Percentiles rank a stretch among this genome's conserved stretches.
Conservation (phyloP, 2,113 vertebrate species). For the Litocranius walleri region DNA sequence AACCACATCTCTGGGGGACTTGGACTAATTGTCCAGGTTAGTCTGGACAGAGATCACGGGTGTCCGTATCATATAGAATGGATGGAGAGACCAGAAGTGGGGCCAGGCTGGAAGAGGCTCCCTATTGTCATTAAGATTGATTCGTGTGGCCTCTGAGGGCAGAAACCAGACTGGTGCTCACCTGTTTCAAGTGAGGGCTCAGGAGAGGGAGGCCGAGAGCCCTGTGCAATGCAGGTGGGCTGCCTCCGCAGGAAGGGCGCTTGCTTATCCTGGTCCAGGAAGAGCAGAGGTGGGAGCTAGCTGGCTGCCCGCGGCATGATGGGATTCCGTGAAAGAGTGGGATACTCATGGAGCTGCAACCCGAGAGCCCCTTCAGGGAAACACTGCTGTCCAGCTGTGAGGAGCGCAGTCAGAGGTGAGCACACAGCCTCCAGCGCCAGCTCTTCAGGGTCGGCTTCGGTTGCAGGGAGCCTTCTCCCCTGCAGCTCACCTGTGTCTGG, state of each 20-base stretch:
- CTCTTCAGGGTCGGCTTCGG: not conserved
- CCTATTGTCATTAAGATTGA: not conserved
- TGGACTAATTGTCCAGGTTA: not conserved
- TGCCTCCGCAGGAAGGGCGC: not conserved
- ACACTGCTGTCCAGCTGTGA: not conserved
- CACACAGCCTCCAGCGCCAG: not conserved
- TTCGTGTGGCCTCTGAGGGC: not conserved
- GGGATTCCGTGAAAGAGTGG: not conserved
- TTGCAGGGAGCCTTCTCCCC: not conserved
- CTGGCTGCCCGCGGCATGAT: not conserved
- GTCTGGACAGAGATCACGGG: not conserved
- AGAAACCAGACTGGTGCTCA: not conserved
- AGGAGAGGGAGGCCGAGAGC: not conserved
- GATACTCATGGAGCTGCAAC: rapidly evolving
- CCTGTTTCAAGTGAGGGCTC: not conserved
- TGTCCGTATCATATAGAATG: not conserved
- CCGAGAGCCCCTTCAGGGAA: not conserved
- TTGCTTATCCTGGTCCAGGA: not conserved
- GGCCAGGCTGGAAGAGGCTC: rapidly evolving
- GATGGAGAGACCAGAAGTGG: not conserved
- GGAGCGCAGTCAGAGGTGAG: rapidly evolving
- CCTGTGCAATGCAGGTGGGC: not conserved
- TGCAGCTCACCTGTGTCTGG: not conserved
- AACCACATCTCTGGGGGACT: not conserved
- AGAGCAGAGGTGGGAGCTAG: not conserved